Evolutionary conservation across 2,888 invertebrate species (phyloP).

Genomic region (Unio pictorum): DNA sequence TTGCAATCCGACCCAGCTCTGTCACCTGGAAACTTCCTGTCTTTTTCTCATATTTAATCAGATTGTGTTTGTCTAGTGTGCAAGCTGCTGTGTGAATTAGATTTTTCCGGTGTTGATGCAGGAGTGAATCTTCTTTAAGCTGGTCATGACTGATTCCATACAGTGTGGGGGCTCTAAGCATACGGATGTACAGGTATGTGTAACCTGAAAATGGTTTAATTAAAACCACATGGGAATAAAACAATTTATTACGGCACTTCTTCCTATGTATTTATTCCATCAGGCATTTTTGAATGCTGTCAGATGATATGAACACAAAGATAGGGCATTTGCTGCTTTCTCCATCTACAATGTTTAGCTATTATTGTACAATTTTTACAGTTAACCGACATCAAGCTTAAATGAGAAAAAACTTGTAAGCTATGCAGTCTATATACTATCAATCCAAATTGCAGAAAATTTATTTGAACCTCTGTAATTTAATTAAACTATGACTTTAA

Average conservation of each 20-base stretch:
- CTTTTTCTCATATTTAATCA: slow-evolving; percentile 93
- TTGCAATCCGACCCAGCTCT: slow-evolving; percentile 96
- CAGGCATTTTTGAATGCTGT: no score
- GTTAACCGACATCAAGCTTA: no score
- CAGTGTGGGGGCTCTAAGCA: slow-evolving; percentile 90
- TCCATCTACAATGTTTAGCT: no score
- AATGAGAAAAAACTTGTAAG: no score
- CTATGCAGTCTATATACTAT: no score
- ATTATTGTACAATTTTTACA: no score
- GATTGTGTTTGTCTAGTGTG: slow-evolving; percentile 91
- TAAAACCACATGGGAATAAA: background rate
- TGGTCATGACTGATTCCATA: slow-evolving; percentile 83
- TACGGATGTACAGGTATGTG: slow-evolving; percentile 95
- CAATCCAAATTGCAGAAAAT: no score
- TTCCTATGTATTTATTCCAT: background rate
- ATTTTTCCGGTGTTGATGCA: slow-evolving; percentile 94
- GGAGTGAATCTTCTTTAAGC: slow-evolving; percentile 84
- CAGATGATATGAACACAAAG: no score
- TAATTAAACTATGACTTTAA: no score
- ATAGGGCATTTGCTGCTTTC: no score
- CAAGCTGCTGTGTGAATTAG: slow-evolving; percentile 95
- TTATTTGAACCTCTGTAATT: no score
- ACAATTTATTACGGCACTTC: background rate
- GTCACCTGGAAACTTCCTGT: slow-evolving; percentile 91
- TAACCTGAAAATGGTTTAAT: slow-evolving; percentile 76